Percentiles rank a stretch among this genome's conserved stretches.
Conservation (phyloP, 2,797 vertebrate genomes). For the Pagetopsis macropterus region DNA sequence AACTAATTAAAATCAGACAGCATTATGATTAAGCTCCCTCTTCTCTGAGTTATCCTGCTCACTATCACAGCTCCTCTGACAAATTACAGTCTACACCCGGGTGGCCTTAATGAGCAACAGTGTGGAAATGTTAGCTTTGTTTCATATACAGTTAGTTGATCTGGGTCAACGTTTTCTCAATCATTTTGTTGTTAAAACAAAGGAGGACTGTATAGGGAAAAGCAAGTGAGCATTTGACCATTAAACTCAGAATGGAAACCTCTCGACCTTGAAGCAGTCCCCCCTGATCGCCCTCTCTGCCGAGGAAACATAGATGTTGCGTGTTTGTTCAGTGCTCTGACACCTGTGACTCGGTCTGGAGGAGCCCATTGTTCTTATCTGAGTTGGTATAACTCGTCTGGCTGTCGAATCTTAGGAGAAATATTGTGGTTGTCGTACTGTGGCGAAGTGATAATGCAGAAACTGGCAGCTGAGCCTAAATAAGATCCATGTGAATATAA, state of each 20-base stretch:
- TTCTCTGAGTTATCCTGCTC: constrained; percentile 18
- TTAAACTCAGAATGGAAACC: constrained; percentile 75
- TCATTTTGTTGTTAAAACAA: constrained; percentile 77
- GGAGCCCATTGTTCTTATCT: constrained; percentile 74
- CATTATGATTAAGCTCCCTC: constrained; percentile 1
- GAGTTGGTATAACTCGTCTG: constrained; percentile 52
- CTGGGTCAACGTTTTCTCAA: constrained; percentile 75
- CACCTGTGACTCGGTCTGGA: constrained; percentile 67
- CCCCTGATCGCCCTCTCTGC: constrained; percentile 43
- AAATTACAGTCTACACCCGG: constrained; percentile 39
- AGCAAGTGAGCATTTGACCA: constrained; percentile 52
- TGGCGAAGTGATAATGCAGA: constrained; percentile 50
- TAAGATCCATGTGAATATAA: constrained; percentile 59
- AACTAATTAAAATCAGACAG: not conserved
- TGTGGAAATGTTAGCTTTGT: constrained; percentile 77
- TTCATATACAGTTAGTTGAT: constrained; percentile 74
- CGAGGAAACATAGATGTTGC: constrained; percentile 60
- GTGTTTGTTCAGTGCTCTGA: constrained; percentile 79
- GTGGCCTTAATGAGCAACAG: constrained; percentile 66
- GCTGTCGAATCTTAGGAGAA: constrained; percentile 59
- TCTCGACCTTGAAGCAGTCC: constrained; percentile 45
- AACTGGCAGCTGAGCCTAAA: constrained; percentile 45
- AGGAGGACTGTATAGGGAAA: constrained; percentile 61
- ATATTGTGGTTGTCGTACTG: constrained; percentile 67
- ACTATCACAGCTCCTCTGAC: constrained; percentile 21